phyloP scores from a whole-genome alignment of 1,140 invertebrate genomes.

The Brachionus rubens region DNA sequence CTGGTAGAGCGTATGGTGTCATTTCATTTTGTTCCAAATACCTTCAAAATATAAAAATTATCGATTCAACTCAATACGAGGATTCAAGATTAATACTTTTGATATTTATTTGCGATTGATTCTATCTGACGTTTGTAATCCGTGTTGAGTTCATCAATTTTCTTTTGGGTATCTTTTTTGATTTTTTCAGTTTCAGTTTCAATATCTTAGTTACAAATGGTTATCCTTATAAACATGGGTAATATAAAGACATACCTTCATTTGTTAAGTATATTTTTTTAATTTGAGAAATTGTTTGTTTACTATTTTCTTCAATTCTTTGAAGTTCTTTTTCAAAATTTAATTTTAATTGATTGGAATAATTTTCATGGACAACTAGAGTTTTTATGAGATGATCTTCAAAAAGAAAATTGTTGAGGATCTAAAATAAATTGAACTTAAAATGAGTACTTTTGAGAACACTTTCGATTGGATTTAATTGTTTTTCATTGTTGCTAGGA shows the following conservation, averaged over 20 bases:
- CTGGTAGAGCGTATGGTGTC: background rate
- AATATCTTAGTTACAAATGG: no score
- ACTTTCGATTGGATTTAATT: background rate
- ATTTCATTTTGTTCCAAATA: background rate
- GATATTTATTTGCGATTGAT: background rate
- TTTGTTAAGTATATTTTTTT: background rate
- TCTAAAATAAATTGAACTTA: background rate
- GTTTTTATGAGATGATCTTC: constrained; percentile 18
- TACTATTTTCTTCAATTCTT: background rate
- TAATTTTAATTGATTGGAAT: background rate
- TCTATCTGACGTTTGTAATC: background rate
- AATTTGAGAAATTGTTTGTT: background rate
- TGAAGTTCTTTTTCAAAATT: constrained; percentile 7
- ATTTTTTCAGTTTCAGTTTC: background rate
- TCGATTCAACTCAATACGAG: background rate
- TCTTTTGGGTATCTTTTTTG: background rate
- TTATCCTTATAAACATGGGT: background rate
- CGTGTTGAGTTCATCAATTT: background rate
- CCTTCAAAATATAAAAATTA: background rate
- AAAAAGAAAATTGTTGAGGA: background rate
- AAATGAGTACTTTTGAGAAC: constrained; percentile 5
- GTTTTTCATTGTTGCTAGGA: background rate
- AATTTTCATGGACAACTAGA: constrained; percentile 6
- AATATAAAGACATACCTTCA: no score
- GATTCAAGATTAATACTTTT: background rate